These are phyloP conservation scores for Lottia scabra DNA, from an alignment of 2,888 invertebrate genomes.

Conservation along the genomic window DNA sequence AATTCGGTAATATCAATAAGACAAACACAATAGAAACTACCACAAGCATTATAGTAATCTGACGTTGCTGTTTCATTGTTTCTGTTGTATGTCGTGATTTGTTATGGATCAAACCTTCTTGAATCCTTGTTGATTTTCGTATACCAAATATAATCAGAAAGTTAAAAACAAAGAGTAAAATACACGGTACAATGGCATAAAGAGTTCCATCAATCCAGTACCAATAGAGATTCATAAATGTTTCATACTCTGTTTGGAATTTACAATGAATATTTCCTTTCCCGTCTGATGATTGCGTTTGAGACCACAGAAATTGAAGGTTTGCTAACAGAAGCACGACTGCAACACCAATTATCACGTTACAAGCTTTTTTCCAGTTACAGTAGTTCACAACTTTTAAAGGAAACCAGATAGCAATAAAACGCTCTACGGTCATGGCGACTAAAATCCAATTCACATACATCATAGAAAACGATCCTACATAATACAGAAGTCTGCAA, in stretches of 20 bases:
- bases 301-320: constrained; percentile 42
- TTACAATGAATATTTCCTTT: constrained; percentile 22
- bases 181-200: constrained; percentile 49
- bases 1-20: constrained; percentile 50
- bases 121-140: constrained; percentile 27
- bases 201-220: constrained; percentile 54
- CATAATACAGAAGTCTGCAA: constrained; percentile 48
- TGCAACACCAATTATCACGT: constrained; percentile 31
- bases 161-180: constrained; percentile 47
- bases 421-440: constrained; percentile 57
- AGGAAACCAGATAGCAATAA: constrained; percentile 59
- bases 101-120: constrained; percentile 37
- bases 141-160: constrained; percentile 45
- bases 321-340: constrained; percentile 37
- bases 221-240: constrained; percentile 46
- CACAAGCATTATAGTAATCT: constrained; percentile 55
- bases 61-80: constrained; percentile 44
- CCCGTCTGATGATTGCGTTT: constrained; percentile 26
- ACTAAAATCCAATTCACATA: constrained; percentile 62
- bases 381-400: constrained; percentile 41
- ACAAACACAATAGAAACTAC: constrained; percentile 50
- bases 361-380: constrained; percentile 37
- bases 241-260: constrained; percentile 28
- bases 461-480: constrained; percentile 46
- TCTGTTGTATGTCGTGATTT: constrained; percentile 37